A percentile compares a stretch with the other conserved stretches of the same genome.
Evolutionary conservation across 1,140 invertebrate genomes (phyloP).

Genomic region (Sycophaga agraensis): DNA sequence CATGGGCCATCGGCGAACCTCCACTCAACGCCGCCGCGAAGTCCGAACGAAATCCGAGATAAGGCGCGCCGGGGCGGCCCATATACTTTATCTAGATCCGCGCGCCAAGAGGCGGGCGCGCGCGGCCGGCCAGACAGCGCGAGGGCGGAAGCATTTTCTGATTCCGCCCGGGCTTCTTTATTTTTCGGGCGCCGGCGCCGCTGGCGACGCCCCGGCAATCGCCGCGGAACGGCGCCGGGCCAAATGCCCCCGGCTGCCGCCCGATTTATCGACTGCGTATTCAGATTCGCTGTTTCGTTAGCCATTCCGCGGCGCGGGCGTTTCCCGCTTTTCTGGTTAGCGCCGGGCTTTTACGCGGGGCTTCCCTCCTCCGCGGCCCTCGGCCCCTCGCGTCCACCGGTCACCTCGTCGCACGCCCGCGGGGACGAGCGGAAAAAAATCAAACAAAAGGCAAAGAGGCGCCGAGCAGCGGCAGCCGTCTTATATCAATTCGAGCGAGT

Average conservation of each 20-base stretch:
- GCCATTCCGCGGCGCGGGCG: no score
- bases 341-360: no score
- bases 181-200: slow-evolving; percentile 5
- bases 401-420: no score
- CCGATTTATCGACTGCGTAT: slow-evolving; percentile 13
- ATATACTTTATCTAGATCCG: slow-evolving; percentile 44
- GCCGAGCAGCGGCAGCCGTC: no score
- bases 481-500: no score
- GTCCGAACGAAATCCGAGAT: slow-evolving; percentile 51
- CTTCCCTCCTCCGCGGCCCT: no score
- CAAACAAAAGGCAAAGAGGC: no score
- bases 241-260: background rate
- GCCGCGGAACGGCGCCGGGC: background rate
- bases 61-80: slow-evolving; percentile 35
- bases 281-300: slow-evolving; percentile 14
- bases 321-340: no score
- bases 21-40: slow-evolving; percentile 26
- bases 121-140: background rate
- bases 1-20: slow-evolving; percentile 24
- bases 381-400: no score
- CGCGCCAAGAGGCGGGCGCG: slow-evolving; percentile 4
- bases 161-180: slow-evolving; percentile 37
- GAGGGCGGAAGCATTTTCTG: slow-evolving; percentile 39
- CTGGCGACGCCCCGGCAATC: background rate
- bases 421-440: no score